Percentiles rank a stretch among this genome's conserved stretches.
Conservation (phyloP, 2,888 invertebrate species). For the Drosophila anomelani region DNA sequence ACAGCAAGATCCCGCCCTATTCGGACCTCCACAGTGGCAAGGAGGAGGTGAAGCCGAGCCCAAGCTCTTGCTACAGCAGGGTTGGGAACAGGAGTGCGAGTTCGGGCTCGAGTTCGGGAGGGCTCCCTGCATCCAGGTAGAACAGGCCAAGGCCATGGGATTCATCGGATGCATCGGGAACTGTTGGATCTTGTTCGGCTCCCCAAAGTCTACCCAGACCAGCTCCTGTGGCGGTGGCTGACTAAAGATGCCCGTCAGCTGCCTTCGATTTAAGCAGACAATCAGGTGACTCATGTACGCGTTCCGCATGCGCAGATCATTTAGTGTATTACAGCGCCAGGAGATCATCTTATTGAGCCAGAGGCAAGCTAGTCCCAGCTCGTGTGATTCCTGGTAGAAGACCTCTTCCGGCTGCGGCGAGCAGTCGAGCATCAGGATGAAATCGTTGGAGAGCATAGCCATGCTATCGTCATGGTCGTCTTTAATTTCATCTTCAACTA, state of each 20-base stretch:
- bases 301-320: slow-evolving; percentile 73
- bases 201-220: slow-evolving; percentile 57
- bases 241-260: slow-evolving; percentile 69
- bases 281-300: slow-evolving; percentile 74
- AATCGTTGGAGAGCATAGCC: slow-evolving; percentile 63
- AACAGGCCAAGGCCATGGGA: background rate
- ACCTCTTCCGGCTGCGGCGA: slow-evolving; percentile 58
- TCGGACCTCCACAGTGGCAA: background rate
- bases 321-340: slow-evolving; percentile 57
- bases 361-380: slow-evolving; percentile 52
- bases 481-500: background rate
- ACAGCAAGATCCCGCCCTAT: background rate
- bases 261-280: slow-evolving; percentile 66
- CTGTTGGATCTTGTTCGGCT: background rate
- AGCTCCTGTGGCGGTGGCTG: slow-evolving; percentile 58
- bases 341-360: slow-evolving; percentile 75
- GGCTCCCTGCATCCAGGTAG: slow-evolving; percentile 1
- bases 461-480: background rate
- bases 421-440: slow-evolving; percentile 62
- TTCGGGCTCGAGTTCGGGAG: no score
- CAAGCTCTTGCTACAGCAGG: background rate
- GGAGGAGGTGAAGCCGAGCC: background rate
- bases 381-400: slow-evolving; percentile 54
- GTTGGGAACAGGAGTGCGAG: background rate
- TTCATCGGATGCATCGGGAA: background rate